Conservation (phyloP, 2,888 invertebrate species). For the Drosophila longiperda region DNA sequence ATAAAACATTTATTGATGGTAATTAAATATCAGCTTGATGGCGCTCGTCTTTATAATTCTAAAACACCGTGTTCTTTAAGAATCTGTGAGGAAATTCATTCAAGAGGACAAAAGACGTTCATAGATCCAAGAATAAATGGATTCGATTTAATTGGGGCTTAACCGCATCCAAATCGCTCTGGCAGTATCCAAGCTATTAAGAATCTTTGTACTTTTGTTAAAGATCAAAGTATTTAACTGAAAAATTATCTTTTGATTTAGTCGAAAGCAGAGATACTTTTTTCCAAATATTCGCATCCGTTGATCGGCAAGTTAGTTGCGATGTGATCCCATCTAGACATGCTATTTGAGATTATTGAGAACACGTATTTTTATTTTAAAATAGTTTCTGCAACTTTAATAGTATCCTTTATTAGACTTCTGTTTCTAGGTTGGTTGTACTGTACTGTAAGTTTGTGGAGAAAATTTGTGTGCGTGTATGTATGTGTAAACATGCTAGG, state of each 20-base stretch:
- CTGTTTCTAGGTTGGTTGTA: constrained; percentile 58
- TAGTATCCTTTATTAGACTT: constrained; percentile 66
- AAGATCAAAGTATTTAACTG: background rate
- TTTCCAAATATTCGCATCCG: background rate
- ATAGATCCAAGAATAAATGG: background rate
- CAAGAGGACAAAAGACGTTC: background rate
- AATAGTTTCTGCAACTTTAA: constrained; percentile 76
- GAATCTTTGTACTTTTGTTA: background rate
- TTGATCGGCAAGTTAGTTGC: background rate
- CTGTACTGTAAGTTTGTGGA: constrained; percentile 48
- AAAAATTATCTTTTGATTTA: background rate
- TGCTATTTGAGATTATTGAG: constrained; percentile 6
- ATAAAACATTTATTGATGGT: constrained; percentile 35
- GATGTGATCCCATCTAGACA: background rate
- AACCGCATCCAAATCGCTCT: background rate
- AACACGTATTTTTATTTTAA: constrained; percentile 48
- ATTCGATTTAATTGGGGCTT: background rate
- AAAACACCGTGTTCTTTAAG: background rate
- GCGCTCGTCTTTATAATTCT: background rate
- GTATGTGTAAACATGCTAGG: constrained; percentile 20
- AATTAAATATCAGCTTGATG: background rate
- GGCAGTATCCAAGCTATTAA: background rate
- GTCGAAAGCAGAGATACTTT: background rate
- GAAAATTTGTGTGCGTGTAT: constrained; percentile 18
- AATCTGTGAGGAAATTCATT: background rate